Conservation (phyloP, 2,113 vertebrate species). For the Columba livia region DNA sequence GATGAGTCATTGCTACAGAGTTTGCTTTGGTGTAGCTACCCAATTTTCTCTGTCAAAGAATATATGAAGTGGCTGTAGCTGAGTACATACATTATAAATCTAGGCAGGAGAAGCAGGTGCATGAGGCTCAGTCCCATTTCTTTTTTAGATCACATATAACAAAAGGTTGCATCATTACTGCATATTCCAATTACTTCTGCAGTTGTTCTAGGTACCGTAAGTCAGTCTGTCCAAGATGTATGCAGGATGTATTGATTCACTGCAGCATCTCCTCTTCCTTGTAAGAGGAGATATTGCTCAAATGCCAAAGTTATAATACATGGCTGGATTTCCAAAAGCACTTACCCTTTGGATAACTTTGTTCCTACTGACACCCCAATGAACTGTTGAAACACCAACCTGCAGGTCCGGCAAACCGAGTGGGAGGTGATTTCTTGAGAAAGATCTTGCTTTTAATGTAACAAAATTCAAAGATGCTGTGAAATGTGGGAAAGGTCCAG, state of each 20-base stretch:
- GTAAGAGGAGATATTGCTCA: not conserved
- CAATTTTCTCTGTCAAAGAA: not conserved
- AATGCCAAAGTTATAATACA: not conserved
- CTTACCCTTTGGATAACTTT: not conserved
- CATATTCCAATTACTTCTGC: not conserved
- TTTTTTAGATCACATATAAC: not conserved
- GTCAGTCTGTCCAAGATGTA: not conserved
- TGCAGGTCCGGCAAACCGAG: not conserved
- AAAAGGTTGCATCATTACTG: not conserved
- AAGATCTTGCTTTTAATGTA: not conserved
- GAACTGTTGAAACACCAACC: not conserved
- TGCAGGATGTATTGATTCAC: not conserved
- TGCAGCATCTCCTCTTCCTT: slow-evolving; percentile 3
- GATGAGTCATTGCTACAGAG: not conserved
- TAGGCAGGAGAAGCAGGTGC: not conserved
- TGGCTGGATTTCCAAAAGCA: slow-evolving; percentile 4
- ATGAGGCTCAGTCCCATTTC: not conserved
- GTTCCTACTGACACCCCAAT: not conserved
- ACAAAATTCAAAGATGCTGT: not conserved
- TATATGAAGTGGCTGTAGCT: not conserved
- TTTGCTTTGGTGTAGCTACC: not conserved
- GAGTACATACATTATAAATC: not conserved
- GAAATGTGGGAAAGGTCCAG: not conserved
- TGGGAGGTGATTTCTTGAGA: not conserved
- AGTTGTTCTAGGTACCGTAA: not conserved